These are phyloP conservation scores for Rhinopomastus cyanomelas DNA, from an alignment of 2,113 vertebrate genomes.

Conservation along the genomic window DNA sequence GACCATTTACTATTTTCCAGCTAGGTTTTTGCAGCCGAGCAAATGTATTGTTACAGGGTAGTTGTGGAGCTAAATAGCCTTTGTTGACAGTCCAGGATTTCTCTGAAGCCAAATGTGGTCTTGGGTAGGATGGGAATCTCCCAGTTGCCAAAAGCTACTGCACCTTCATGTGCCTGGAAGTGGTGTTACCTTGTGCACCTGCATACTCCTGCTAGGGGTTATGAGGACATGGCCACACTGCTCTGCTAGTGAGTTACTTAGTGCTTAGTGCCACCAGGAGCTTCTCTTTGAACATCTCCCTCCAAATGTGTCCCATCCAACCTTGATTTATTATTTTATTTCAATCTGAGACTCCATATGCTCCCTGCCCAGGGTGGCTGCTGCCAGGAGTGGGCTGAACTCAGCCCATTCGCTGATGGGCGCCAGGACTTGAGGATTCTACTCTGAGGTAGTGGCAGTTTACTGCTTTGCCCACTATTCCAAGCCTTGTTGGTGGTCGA, in stretches of 20 bases:
- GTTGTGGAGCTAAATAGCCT: not conserved
- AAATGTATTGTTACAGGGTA: not conserved
- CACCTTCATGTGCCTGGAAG: not conserved
- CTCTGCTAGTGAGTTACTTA: accelerated
- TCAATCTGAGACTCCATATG: accelerated
- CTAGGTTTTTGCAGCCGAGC: accelerated
- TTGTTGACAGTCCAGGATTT: not conserved
- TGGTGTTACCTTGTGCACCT: accelerated
- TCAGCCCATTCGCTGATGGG: not conserved
- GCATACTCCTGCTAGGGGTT: not conserved
- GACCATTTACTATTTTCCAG: accelerated
- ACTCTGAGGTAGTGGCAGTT: accelerated
- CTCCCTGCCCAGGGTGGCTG: not conserved
- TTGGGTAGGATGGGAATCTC: not conserved
- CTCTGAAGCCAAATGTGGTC: not conserved
- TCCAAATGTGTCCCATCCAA: accelerated
- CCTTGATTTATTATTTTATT: not conserved
- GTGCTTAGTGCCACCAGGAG: not conserved
- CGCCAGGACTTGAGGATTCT: not conserved
- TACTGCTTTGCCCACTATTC: not conserved
- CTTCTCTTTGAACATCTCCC: not conserved
- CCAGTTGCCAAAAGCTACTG: not conserved
- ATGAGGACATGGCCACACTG: accelerated
- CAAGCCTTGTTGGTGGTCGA: not conserved
- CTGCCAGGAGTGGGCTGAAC: not conserved